Percentiles rank a stretch among this genome's conserved stretches.
phyloP scores from a whole-genome alignment of 1,140 invertebrate genomes.

The Episyrphus balteatus region DNA sequence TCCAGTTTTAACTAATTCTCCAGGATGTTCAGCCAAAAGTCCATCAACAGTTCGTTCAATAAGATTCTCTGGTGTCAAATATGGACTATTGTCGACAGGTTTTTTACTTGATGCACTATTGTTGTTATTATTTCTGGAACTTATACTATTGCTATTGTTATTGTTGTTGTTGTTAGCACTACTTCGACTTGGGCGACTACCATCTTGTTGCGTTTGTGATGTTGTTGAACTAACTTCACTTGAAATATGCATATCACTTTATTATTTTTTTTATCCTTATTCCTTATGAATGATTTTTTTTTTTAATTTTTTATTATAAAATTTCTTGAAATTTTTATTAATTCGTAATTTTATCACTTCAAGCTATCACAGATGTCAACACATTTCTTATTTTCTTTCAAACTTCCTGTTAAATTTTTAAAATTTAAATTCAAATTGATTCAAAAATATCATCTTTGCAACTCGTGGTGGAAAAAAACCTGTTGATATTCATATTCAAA shows the following conservation, averaged over 20 bases:
- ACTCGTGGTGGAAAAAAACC: too few relatives aligned
- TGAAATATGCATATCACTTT: slow-evolving; percentile 49
- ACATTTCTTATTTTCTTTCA: too few relatives aligned
- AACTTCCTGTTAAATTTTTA: too few relatives aligned
- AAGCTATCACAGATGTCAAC: too few relatives aligned
- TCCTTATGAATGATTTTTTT: too few relatives aligned
- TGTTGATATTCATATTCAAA: too few relatives aligned
- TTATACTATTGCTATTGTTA: neutral
- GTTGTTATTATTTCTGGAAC: slow-evolving; percentile 7
- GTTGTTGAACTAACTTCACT: slow-evolving; percentile 59
- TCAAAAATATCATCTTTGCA: too few relatives aligned
- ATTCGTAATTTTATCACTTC: too few relatives aligned
- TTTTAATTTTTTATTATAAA: too few relatives aligned
- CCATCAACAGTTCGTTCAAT: slow-evolving; percentile 74
- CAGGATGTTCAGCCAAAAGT: slow-evolving; percentile 76
- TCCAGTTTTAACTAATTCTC: slow-evolving; percentile 86
- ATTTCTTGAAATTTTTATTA: too few relatives aligned
- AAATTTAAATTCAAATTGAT: too few relatives aligned
- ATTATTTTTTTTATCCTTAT: neutral
- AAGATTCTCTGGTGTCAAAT: slow-evolving; percentile 65
- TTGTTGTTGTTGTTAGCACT: slow-evolving; percentile 15
- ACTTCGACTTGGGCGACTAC: slow-evolving; percentile 14
- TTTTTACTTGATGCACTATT: slow-evolving; percentile 15
- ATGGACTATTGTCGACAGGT: slow-evolving; percentile 38
- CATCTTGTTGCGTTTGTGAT: slow-evolving; percentile 15